These are phyloP conservation scores for Leptopterna dolabrata DNA, from an alignment of 2,888 invertebrate species.

Conservation along the genomic window DNA sequence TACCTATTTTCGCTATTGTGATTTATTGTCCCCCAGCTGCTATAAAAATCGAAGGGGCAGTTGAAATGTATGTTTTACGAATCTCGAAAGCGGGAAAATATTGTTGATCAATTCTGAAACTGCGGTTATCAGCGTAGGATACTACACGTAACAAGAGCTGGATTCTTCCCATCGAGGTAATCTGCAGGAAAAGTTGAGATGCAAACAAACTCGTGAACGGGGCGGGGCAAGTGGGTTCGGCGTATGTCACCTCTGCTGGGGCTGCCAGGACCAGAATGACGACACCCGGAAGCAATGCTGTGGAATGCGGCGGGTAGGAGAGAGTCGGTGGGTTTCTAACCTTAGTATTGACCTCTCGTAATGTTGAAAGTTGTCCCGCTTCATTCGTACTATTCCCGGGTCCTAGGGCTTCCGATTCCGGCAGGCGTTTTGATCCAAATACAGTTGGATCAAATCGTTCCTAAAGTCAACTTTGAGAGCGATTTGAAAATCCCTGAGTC, in stretches of 20 bases:
- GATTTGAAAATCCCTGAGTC: too few relatives aligned
- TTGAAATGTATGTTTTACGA: too few relatives aligned
- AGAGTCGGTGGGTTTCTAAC: constrained; percentile 11
- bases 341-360: constrained; percentile 3
- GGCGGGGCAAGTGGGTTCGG: neutral
- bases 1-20: too few relatives aligned
- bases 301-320: neutral
- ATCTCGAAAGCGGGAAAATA: too few relatives aligned
- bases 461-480: too few relatives aligned
- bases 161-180: neutral
- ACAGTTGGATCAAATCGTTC: too few relatives aligned
- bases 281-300: constrained; percentile 1
- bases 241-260: neutral
- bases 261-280: neutral
- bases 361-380: neutral
- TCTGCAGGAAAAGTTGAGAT: neutral
- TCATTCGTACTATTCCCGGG: neutral
- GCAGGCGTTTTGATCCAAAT: too few relatives aligned
- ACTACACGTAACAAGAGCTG: neutral
- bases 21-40: too few relatives aligned
- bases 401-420: neutral
- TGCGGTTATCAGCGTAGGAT: neutral
- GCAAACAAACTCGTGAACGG: neutral
- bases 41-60: too few relatives aligned
- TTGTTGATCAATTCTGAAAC: too few relatives aligned